These are phyloP conservation scores for Eidolon helvum DNA, from an alignment of 2,113 vertebrate species.

Conservation along the genomic window DNA sequence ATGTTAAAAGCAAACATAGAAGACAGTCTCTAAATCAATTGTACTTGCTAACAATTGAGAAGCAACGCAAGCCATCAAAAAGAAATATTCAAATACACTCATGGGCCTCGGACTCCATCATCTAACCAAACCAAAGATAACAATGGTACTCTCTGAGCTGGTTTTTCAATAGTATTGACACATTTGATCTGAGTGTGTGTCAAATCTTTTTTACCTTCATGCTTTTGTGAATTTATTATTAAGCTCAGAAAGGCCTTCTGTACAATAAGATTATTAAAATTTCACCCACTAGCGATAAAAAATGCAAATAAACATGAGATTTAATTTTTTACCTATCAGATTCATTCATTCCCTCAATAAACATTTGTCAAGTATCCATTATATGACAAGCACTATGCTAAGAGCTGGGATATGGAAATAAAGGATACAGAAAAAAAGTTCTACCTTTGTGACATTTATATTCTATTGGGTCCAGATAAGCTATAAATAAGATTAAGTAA, in stretches of 20 bases:
- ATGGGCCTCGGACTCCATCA: background rate
- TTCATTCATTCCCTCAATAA: background rate
- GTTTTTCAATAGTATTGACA: background rate
- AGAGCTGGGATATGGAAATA: background rate
- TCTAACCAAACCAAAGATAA: background rate
- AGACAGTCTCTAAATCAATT: background rate
- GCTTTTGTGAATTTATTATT: background rate
- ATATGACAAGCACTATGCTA: background rate
- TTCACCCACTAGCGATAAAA: slow-evolving; percentile 4
- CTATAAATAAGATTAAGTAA: background rate
- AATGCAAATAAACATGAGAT: slow-evolving; percentile 24
- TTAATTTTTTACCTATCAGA: slow-evolving; percentile 19
- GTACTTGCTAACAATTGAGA: background rate
- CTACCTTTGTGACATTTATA: background rate
- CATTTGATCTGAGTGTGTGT: background rate
- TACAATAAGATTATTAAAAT: slow-evolving; percentile 30
- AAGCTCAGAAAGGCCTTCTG: background rate
- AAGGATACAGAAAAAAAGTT: background rate
- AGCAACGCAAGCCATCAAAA: background rate
- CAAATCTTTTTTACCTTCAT: background rate
- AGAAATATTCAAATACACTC: background rate
- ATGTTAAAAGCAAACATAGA: background rate
- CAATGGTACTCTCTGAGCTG: background rate
- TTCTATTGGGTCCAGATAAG: background rate
- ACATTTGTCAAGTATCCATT: background rate